Evolutionary conservation across 2,113 vertebrate genomes (phyloP).

Genomic region (Nestor notabilis): DNA sequence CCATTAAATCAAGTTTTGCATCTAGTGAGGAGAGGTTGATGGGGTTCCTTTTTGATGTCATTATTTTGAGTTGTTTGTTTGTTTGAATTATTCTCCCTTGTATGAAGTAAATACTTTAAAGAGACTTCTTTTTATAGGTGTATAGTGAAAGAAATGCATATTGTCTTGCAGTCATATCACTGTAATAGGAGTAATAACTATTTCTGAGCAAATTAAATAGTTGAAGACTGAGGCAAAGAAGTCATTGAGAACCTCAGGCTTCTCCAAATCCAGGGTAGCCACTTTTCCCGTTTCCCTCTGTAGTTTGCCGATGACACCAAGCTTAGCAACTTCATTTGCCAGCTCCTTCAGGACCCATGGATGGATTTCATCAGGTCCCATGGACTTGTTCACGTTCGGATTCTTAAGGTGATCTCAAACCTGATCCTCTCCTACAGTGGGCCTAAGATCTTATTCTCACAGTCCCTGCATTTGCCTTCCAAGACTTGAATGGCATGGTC

Average conservation of each 20-base stretch:
- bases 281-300: neutral
- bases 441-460: neutral
- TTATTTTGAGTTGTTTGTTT: neutral
- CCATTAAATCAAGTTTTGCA: neutral
- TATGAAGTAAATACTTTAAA: neutral
- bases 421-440: neutral
- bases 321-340: neutral
- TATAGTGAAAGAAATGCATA: neutral
- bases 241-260: neutral
- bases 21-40: neutral
- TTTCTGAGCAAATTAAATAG: slow-evolving; percentile 18
- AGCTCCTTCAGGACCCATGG: neutral
- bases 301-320: too few species aligned
- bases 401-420: neutral
- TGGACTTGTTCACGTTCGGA: neutral
- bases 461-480: neutral
- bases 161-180: neutral
- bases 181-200: neutral
- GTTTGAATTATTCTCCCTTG: neutral
- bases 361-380: neutral
- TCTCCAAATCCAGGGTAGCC: neutral
- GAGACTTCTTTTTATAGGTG: neutral
- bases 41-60: neutral
- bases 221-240: neutral
- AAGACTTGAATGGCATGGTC: neutral